Evolutionary conservation across 2,888 invertebrate genomes (phyloP), one percentile per base, ranked within the genome.

Genomic region (Rhagonycha fulva): DNA sequence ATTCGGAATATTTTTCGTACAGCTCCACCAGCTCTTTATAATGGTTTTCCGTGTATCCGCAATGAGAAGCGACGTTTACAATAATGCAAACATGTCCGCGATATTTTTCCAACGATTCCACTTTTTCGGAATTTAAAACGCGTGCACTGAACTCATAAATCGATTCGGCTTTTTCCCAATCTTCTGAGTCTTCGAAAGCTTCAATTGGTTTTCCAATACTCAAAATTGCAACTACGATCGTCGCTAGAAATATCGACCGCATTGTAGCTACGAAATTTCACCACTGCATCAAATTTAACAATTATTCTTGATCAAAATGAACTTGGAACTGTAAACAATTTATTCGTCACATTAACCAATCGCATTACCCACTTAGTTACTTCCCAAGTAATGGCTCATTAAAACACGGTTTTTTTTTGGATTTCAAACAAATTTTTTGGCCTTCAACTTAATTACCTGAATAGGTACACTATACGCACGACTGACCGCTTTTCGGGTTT

Each of bases 21-120:
- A 96, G 86, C 83, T 93, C 92, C 85, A 94, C 94, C 75, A 96
- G 89, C 88, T 96, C 94, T 81, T 93, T 94, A 89, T 96, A 97
- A 88, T 96, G 95, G 79, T 92, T 92, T 74, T 93, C 91, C 0
- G 96, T 96, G 72, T 94, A 90, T 26, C 96, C 96, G 88, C 96
- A 96, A 86, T 96, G 92, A 2, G 95, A 94, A 9, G 97, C 97
- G n/a, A 96, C 96, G 87, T 97, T 97, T 24, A 96, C 95, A 80
- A 97, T 93, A 70, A 97, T 88, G 80, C 93, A 92, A 68, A 96
- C 95, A 87, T 96, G 93, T 72, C 93, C 96, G 85, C 93, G 90
- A 88, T 96, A 96, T 60, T 92, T 93, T 76, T 95, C 94, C 81
- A 97, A 87, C 63, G 94, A 92, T n/a, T 47, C 47, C 0, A 96